Evolutionary conservation across 2,797 vertebrate genomes (phyloP), one percentile per base, ranked within the genome.

Genomic region (Psittacula derbiana): DNA sequence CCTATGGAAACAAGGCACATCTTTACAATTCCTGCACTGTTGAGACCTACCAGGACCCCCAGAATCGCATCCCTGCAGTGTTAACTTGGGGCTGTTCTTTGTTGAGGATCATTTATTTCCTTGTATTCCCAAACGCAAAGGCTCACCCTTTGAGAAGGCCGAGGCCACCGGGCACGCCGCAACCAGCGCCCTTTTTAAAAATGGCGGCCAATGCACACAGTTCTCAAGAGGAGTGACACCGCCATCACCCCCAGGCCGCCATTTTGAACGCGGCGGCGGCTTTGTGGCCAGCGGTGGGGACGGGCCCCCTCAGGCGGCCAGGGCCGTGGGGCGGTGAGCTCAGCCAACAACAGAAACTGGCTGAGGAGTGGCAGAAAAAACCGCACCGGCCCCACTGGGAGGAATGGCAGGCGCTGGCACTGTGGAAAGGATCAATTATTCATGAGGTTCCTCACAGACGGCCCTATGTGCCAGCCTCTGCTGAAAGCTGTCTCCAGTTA

Each of bases 141-240:
- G 12, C 0, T 2, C 2, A 7, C 30, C 9, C 30, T 31, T 43
- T 0, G 0, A n/a, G 12, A 31, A 38, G 28, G 31, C 23, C 14
- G 43, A 58, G 21, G 23, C 31, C 4, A 3, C 38, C 5, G 11
- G 9, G 18, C 46, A 2, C 1, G 2, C 53, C 2, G 1, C 19
- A 4, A 6, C 4, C 6, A 52, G 23, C 3, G 2, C 28, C 47
- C 69, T 66, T 44, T 61, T 66, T 36, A 24, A 85, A 85, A 66
- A 69, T 71, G 66, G 65, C 3, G 2, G 44, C 41, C 8, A 8
- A 2, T 15, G 27, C 23, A 0, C 33, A 10, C 11, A 28, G 47
- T 25, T 64, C 47, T 67, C 47, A 41, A 43, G 0, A 16, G 50
- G 23, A 40, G 31, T 5, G 74, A 87, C 76, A 67, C 40, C 1